Conservation (phyloP, 2,797 vertebrate species). For the Coccyzus lansbergi region DNA sequence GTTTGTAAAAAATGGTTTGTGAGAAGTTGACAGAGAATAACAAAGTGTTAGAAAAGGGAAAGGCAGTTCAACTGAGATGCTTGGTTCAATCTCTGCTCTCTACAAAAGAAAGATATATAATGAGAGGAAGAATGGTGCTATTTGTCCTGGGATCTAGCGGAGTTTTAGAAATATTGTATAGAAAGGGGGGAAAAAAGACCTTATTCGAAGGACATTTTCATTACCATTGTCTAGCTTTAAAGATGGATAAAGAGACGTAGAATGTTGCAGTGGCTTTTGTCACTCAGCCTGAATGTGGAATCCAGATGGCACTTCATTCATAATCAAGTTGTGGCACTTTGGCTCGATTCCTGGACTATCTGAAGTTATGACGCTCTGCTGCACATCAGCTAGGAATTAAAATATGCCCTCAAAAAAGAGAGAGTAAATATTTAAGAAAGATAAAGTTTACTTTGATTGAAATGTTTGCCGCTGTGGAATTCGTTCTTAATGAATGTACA, state of each 20-base stretch:
- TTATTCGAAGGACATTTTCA: conserved; percentile 10
- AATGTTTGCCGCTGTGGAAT: not conserved
- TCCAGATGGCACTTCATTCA: conserved; percentile 49
- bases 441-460: not conserved
- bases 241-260: not conserved
- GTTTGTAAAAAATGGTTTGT: not conserved
- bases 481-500: not conserved
- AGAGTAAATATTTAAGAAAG: not conserved
- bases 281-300: not conserved
- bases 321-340: conserved; percentile 43
- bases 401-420: not conserved
- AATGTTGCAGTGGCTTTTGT: conserved; percentile 19
- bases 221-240: not conserved
- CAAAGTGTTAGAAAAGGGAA: not conserved
- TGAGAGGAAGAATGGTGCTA: not conserved
- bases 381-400: not conserved
- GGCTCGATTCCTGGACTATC: conserved; percentile 25
- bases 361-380: not conserved
- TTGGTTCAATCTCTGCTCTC: not conserved
- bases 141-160: not conserved
- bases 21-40: not conserved
- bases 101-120: not conserved
- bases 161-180: not conserved
- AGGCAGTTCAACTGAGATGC: not conserved
- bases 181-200: accelerated